phyloP scores from a whole-genome alignment of 2,113 vertebrate species.

The Mormyrus lacerda region DNA sequence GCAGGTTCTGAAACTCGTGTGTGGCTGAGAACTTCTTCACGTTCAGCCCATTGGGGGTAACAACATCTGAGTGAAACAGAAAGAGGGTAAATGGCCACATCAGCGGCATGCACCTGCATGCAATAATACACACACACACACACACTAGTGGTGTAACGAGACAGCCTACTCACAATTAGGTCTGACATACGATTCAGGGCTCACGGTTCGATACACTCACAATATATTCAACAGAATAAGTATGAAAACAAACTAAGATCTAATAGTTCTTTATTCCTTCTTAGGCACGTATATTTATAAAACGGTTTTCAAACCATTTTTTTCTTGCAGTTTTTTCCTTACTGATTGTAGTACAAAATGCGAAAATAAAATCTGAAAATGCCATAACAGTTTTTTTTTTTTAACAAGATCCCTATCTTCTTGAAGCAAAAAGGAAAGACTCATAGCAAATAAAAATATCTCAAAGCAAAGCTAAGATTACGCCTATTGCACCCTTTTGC shows the following conservation, averaged over 20 bases:
- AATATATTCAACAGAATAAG: background rate
- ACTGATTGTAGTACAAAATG: background rate
- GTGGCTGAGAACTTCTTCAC: conserved; percentile 89
- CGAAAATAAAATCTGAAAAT: background rate
- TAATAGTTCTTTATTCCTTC: background rate
- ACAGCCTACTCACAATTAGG: background rate
- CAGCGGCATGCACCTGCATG: background rate
- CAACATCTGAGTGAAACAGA: conserved; percentile 59
- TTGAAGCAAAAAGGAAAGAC: no score
- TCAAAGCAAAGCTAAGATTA: no score
- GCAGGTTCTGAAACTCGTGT: conserved; percentile 91
- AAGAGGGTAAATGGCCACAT: background rate
- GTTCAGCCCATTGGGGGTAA: conserved; percentile 86
- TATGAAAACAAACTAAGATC: background rate
- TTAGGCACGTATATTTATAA: background rate
- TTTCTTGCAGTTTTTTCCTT: background rate
- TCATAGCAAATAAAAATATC: no score
- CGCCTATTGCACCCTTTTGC: no score
- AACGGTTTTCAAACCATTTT: background rate
- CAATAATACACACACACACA: background rate
- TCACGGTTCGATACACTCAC: background rate
- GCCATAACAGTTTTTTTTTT: no score
- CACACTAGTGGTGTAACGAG: background rate
- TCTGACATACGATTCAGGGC: background rate
- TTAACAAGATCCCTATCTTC: no score